Evolutionary conservation across 2,797 vertebrate species (phyloP).

Genomic region (Parauchenoglanis ngamensis): DNA sequence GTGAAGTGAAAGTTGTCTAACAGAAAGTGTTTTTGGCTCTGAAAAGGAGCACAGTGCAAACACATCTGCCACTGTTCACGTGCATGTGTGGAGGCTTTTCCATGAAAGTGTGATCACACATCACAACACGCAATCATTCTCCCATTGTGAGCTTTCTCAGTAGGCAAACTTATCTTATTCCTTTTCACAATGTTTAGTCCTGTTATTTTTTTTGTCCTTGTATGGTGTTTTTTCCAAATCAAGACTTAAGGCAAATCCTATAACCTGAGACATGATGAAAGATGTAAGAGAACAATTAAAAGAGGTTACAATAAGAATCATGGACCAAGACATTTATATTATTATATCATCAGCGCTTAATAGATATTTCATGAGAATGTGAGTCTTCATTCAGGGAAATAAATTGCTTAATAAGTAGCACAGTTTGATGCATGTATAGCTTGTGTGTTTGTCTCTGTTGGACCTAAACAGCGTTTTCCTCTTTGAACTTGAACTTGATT

Average conservation of each 20-base stretch:
- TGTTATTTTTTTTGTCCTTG: background rate
- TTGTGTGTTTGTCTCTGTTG: background rate
- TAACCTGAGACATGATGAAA: background rate
- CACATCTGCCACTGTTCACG: slow-evolving; percentile 13
- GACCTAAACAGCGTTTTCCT: background rate
- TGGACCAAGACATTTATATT: background rate
- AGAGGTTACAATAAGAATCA: background rate
- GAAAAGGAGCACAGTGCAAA: slow-evolving; percentile 13
- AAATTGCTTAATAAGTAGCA: background rate
- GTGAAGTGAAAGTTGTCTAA: background rate
- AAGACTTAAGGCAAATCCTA: background rate
- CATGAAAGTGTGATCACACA: slow-evolving; percentile 12
- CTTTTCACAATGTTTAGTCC: slow-evolving; percentile 11
- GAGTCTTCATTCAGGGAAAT: background rate
- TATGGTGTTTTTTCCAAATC: background rate
- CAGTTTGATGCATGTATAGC: background rate
- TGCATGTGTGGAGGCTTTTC: background rate
- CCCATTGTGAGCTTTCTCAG: slow-evolving; percentile 2
- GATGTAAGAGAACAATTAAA: background rate
- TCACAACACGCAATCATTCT: background rate
- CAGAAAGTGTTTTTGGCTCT: background rate
- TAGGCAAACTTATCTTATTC: background rate
- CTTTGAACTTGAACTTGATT: slow-evolving; percentile 2
- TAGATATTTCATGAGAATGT: background rate
- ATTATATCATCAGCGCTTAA: background rate